Base-by-base conservation (phyloP, 2,797 vertebrate species). In the Pseudocheirus occidentalis region DNA sequence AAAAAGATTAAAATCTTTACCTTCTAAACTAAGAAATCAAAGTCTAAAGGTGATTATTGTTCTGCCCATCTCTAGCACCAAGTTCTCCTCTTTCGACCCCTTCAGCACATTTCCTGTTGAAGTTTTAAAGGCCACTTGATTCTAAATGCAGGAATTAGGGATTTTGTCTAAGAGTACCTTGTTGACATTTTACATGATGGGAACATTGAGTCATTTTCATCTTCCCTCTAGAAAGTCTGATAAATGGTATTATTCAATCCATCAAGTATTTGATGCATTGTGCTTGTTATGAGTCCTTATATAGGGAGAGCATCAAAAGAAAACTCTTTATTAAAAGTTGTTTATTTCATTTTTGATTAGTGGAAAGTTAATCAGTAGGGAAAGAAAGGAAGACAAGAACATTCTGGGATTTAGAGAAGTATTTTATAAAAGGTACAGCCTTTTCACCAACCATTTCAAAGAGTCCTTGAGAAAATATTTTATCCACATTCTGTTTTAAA, bases 381-480 rank as follows among this genome's bases (percentile, higher is more conserved):
- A 92, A 95, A 93, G 58, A 95, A 97, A 97, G 91, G 50, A 0
- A 96, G 91, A 55, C 96, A 98, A 96, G 59, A 95, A 81, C 92
- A 92, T n/a, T 46, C 24, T 59, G 95, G 58, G 5, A 95, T 93
- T 95, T 95, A 97, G 98, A 96, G 56, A 55, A 90, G 16, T 90
- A 93, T 52, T 96, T 96, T 96, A 40, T 92, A 97, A 98, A 98
- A 73, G 18, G 58, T 34, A 93, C 6, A 40, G 55, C 28, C 73
- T 97, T 97, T 96, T 95, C 91, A 57, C 3, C 50, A 4, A 87
- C n/a, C 18, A 27, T 27, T 50, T 87, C 21, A 87, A 46, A 81
- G 40, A 16, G 10, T 96, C 96, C 91, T 95, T 97, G 91, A 97
- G 40, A 98, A 97, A 95, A 96, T 94, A 97, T 97, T 98, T 96